Base-by-base conservation (phyloP, 2,888 invertebrate species). In the Torymus aiolomorphi region DNA sequence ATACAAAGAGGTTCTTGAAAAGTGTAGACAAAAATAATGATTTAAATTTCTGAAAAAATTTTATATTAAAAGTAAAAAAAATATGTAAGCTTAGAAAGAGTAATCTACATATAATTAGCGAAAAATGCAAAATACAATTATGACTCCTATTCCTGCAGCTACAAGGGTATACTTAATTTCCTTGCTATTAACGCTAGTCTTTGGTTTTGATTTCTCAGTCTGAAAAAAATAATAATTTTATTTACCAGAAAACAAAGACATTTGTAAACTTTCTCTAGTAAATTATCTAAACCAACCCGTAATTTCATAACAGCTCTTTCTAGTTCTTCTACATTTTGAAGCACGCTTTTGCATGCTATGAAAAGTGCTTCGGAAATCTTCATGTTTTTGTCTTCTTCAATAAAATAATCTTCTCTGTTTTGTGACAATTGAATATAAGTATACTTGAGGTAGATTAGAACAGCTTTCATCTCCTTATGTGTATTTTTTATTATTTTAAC, bases 381-480 rank as follows among this genome's bases (percentile, higher is more conserved):
- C 16, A 76, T 54, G 61, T 78, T 76, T 49, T 76, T 69, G 61
- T 81, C 49, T n/a, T 14, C 63, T 1, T 78, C 78, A 18, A 81
- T 51, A 59, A 76, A 76, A 59, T 18, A 73, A 69, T 81, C 78
- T 13, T 14, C 12, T 24, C 24, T 57, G 14, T 69, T 65, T 24
- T 42, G 2, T 51, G 66, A 31, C 16, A 76, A 59, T 59, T 73
- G 18, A 24, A n/a, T 12, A 12, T 65, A 18, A 20, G 65, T 13
- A 61, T 51, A 76, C 2, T 73, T 72, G 0, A 72, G 10, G 49
- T 76, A 81, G 18, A 76, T n/a, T 49, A 75, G 14, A 20, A 81
- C 16, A 24, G 78, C 24, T 49, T 78, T n/a, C 10, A 76, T 10
- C 59, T 81, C 76, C 2, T 42, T 72, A 11, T 69, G 12, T 10